Conservation (phyloP, 2,113 vertebrate species). For the Pterocles orientalis region DNA sequence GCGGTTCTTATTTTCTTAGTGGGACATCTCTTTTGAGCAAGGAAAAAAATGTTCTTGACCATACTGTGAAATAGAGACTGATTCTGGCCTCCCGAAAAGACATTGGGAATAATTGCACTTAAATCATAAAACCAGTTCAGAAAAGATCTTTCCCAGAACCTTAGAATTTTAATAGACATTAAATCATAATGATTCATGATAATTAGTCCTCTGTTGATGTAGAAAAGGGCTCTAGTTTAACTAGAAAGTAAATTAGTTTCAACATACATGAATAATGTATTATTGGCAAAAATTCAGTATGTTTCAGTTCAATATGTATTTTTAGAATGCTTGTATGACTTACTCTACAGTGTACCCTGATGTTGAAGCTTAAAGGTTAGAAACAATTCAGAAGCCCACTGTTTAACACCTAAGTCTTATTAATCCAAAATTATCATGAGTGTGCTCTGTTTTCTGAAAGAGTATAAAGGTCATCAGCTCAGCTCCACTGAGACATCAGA, state of each 20-base stretch:
- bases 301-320: background rate
- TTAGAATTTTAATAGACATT: background rate
- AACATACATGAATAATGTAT: background rate
- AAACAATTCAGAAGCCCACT: background rate
- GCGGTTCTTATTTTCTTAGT: background rate
- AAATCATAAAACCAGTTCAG: background rate
- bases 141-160: background rate
- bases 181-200: background rate
- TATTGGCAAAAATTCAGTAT: background rate
- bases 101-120: background rate
- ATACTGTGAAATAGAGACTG: background rate
- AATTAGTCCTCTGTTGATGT: background rate
- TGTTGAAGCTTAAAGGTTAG: background rate
- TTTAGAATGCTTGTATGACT: background rate
- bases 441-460: background rate
- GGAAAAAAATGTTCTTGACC: background rate
- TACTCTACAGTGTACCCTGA: background rate
- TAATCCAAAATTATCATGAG: background rate
- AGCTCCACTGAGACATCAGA: background rate
- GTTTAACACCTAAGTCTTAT: background rate
- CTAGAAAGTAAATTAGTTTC: background rate
- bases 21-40: background rate
- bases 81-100: background rate
- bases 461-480: background rate
- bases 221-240: background rate